Percentiles rank a stretch among this genome's conserved stretches.
These are phyloP conservation scores for Lophochroa leadbeateri DNA, from an alignment of 2,113 vertebrate species.

Conservation along the genomic window DNA sequence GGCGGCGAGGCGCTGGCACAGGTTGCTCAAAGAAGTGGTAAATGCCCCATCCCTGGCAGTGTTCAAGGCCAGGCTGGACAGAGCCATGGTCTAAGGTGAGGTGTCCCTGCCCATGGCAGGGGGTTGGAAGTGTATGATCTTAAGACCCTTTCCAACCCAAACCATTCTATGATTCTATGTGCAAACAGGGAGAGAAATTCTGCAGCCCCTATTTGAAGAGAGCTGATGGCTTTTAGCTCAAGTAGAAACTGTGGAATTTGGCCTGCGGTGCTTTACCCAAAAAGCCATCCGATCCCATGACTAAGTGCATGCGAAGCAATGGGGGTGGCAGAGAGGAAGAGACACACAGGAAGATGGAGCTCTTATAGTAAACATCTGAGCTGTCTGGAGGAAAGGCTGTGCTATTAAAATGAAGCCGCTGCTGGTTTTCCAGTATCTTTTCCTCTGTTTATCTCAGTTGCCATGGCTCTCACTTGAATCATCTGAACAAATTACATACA, in stretches of 20 bases:
- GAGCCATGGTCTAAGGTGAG: not conserved
- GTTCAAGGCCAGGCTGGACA: not conserved
- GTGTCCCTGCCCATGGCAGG: not conserved
- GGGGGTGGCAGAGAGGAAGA: slow-evolving; percentile 21
- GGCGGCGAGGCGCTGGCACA: not conserved
- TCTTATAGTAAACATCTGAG: slow-evolving; percentile 62
- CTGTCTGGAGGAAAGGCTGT: slow-evolving; percentile 26
- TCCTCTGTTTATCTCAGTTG: slow-evolving; percentile 71
- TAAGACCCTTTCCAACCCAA: not conserved
- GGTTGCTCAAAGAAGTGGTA: not conserved
- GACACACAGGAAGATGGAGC: slow-evolving; percentile 31
- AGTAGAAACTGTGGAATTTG: slow-evolving; percentile 31
- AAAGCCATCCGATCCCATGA: slow-evolving; percentile 26
- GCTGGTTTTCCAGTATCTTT: slow-evolving; percentile 63
- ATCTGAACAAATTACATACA: slow-evolving; percentile 69
- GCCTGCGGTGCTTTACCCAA: not conserved
- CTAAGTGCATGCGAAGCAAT: not conserved
- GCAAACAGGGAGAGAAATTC: not conserved
- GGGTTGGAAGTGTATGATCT: not conserved
- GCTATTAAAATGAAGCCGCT: slow-evolving; percentile 41
- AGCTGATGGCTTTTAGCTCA: not conserved
- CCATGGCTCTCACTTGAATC: slow-evolving; percentile 66
- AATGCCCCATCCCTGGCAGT: not conserved
- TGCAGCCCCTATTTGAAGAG: not conserved
- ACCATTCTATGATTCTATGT: not conserved